Percentiles rank a stretch among this genome's conserved stretches.
Conservation (phyloP, 2,888 invertebrate species). For the Amphipyra tragopoginis region DNA sequence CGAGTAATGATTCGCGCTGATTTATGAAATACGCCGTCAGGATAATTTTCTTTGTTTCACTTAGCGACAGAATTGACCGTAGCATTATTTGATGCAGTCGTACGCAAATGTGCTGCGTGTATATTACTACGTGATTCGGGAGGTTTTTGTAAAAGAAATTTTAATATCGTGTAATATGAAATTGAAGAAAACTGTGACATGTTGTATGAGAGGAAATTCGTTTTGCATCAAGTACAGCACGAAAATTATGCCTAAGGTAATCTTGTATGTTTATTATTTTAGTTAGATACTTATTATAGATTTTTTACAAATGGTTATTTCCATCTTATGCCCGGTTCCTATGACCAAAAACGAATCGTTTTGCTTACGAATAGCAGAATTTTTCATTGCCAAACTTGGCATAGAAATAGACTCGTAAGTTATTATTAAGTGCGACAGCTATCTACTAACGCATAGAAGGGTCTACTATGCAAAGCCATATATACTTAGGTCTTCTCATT, state of each 20-base stretch:
- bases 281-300: background rate
- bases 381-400: too few species aligned
- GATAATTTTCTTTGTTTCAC: slow-evolving; percentile 75
- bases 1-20: slow-evolving; percentile 81
- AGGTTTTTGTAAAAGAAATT: slow-evolving; percentile 50
- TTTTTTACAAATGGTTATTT: too few species aligned
- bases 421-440: too few species aligned
- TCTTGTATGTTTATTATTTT: background rate
- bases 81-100: slow-evolving; percentile 74
- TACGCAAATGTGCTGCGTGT: slow-evolving; percentile 68
- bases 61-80: slow-evolving; percentile 73
- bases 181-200: slow-evolving; percentile 83
- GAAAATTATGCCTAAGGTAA: slow-evolving; percentile 66
- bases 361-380: too few species aligned
- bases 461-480: too few species aligned
- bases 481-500: too few species aligned
- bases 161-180: slow-evolving; percentile 77
- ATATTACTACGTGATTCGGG: slow-evolving; percentile 62
- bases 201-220: slow-evolving; percentile 80
- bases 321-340: too few species aligned
- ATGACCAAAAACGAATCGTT: too few species aligned
- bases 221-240: slow-evolving; percentile 74
- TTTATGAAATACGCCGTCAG: slow-evolving; percentile 70
- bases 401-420: too few species aligned
- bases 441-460: too few species aligned